phyloP scores from a whole-genome alignment of 2,888 invertebrate species.

The Trissolcus brochymenae region DNA sequence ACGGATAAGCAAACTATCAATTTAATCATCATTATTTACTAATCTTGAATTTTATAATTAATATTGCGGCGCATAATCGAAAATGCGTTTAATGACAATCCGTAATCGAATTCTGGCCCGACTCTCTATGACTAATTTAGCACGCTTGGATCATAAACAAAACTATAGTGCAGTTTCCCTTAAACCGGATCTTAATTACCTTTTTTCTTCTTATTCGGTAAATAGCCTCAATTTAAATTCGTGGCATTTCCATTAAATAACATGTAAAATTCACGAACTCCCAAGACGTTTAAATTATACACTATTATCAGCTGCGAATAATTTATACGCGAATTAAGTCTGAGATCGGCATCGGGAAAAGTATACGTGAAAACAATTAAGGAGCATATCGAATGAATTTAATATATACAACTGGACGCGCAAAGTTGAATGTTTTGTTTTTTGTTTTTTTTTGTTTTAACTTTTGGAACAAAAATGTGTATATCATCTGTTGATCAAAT shows the following conservation, averaged over 20 bases:
- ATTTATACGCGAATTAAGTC: constrained; percentile 43
- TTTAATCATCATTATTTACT: too few relatives aligned
- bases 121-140: too few relatives aligned
- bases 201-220: constrained; percentile 18
- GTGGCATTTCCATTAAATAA: constrained; percentile 44
- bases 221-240: constrained; percentile 37
- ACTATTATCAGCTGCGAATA: constrained; percentile 49
- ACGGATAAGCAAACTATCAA: too few relatives aligned
- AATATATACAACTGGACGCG: too few relatives aligned
- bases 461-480: constrained; percentile 1
- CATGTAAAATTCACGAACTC: constrained; percentile 50
- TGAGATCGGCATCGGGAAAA: constrained; percentile 10
- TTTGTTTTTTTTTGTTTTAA: too few relatives aligned
- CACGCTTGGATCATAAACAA: too few relatives aligned
- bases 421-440: not conserved
- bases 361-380: constrained; percentile 42
- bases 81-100: too few relatives aligned
- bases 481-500: not conserved
- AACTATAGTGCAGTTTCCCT: too few relatives aligned
- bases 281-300: constrained; percentile 48
- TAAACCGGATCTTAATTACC: constrained; percentile 7
- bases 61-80: too few relatives aligned
- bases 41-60: too few relatives aligned
- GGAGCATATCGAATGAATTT: constrained; percentile 6
- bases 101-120: too few relatives aligned